phyloP scores from a whole-genome alignment of 2,888 invertebrate genomes.

The Ligdia adustata region DNA sequence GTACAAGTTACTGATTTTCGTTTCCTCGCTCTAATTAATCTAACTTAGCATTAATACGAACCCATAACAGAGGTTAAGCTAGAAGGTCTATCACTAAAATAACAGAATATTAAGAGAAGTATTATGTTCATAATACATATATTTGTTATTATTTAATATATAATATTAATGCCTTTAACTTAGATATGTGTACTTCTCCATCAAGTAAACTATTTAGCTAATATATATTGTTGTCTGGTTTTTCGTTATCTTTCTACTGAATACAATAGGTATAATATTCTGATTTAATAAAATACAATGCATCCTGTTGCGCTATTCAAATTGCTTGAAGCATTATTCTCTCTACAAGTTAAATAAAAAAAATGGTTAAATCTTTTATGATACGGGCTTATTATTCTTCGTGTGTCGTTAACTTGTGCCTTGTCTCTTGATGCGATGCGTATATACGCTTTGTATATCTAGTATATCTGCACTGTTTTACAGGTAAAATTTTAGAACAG shows the following conservation, averaged over 20 bases:
- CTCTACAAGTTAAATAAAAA: slow-evolving; percentile 48
- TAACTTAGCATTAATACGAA: too few relatives aligned
- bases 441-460: slow-evolving; percentile 39
- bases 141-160: too few relatives aligned
- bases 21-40: too few relatives aligned
- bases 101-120: too few relatives aligned
- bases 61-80: too few relatives aligned
- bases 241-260: slow-evolving; percentile 1
- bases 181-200: too few relatives aligned
- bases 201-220: too few relatives aligned
- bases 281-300: slow-evolving; percentile 32
- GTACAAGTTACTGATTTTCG: too few relatives aligned
- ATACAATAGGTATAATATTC: slow-evolving; percentile 14
- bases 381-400: slow-evolving; percentile 59
- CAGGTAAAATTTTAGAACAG: slow-evolving; percentile 38
- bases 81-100: too few relatives aligned
- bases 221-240: neutral
- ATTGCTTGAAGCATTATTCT: slow-evolving; percentile 47
- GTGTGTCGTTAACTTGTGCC: slow-evolving; percentile 51
- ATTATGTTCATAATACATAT: too few relatives aligned
- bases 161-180: too few relatives aligned
- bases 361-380: slow-evolving; percentile 52
- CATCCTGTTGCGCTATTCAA: slow-evolving; percentile 53
- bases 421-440: slow-evolving; percentile 48
- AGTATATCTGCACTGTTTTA: slow-evolving; percentile 26